A percentile compares a stretch with the other conserved stretches of the same genome.
These are phyloP conservation scores for Temnothorax longispinosus DNA, from an alignment of 1,140 invertebrate species.

Conservation along the genomic window DNA sequence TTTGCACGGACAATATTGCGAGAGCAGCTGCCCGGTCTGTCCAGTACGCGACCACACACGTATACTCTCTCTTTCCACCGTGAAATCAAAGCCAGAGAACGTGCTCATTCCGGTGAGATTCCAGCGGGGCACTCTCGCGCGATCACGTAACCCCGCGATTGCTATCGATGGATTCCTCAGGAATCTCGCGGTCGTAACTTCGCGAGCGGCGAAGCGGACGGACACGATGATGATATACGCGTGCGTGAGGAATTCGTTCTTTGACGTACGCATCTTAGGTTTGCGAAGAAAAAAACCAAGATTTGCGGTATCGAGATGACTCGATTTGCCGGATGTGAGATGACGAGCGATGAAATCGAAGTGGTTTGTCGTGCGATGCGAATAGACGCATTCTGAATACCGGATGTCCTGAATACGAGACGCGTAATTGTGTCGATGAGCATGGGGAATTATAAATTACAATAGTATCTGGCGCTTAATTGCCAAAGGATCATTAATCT, in stretches of 20 bases:
- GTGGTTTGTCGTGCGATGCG: background rate
- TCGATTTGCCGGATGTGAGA: background rate
- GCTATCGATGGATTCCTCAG: constrained; percentile 62
- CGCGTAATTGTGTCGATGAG: constrained; percentile 4
- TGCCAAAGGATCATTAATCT: constrained; percentile 58
- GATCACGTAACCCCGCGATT: constrained; percentile 65
- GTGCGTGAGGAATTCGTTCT: constrained; percentile 10
- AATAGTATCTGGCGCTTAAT: constrained; percentile 50
- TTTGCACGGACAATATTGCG: background rate
- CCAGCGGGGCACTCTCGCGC: constrained; percentile 34
- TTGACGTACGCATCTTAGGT: background rate
- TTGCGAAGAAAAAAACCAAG: background rate
- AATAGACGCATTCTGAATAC: constrained; percentile 25
- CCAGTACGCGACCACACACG: constrained; percentile 63
- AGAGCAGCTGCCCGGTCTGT: constrained; percentile 22
- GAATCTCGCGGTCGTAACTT: constrained; percentile 39
- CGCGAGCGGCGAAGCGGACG: background rate
- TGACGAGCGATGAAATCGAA: background rate
- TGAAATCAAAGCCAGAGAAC: constrained; percentile 44
- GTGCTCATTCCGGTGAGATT: constrained; percentile 52
- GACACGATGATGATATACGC: background rate
- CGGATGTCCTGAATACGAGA: background rate
- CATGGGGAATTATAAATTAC: constrained; percentile 58
- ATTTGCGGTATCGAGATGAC: background rate
- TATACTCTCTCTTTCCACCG: constrained; percentile 52